A percentile compares a stretch with the other conserved stretches of the same genome.
phyloP scores from a whole-genome alignment of 2,113 vertebrate genomes.

The Bombycilla garrulus region DNA sequence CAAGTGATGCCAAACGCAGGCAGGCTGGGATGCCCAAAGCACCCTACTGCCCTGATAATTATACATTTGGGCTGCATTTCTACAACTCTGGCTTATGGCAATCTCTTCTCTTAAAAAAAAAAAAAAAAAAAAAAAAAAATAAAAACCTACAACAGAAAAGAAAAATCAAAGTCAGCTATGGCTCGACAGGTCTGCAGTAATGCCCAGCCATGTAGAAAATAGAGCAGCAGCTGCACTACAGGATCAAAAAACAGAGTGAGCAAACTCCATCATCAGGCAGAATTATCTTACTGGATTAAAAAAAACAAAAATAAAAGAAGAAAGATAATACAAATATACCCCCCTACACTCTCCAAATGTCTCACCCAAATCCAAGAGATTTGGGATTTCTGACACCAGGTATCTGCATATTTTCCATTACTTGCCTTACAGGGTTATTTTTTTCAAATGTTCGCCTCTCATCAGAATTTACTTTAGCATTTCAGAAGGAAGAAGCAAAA shows the following conservation, averaged over 20 bases:
- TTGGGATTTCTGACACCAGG: neutral
- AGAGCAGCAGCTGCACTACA: constrained; percentile 74
- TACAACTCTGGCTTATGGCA: constrained; percentile 31
- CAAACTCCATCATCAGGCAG: constrained; percentile 64
- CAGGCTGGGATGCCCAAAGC: neutral
- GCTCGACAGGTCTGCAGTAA: constrained; percentile 82
- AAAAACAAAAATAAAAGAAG: neutral
- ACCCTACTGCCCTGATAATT: neutral
- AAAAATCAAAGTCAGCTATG: constrained; percentile 79
- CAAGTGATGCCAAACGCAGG: neutral
- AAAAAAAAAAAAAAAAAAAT: neutral
- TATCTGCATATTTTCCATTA: neutral
- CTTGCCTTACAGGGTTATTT: neutral
- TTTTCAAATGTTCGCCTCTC: neutral
- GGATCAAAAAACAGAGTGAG: constrained; percentile 65
- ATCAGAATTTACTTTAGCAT: neutral
- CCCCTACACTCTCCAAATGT: neutral
- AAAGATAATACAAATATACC: neutral
- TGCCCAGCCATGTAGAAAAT: constrained; percentile 90
- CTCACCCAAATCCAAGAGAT: neutral
- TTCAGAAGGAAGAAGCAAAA: neutral
- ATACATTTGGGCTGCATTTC: constrained; percentile 33
- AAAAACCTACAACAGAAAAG: constrained; percentile 36
- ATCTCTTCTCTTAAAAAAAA: constrained; percentile 43
- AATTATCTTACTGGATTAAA: constrained; percentile 66